A percentile compares a stretch with the other conserved stretches of the same genome.
phyloP scores from a whole-genome alignment of 2,888 invertebrate genomes.

The Scaptomyza cyrtandrae region DNA sequence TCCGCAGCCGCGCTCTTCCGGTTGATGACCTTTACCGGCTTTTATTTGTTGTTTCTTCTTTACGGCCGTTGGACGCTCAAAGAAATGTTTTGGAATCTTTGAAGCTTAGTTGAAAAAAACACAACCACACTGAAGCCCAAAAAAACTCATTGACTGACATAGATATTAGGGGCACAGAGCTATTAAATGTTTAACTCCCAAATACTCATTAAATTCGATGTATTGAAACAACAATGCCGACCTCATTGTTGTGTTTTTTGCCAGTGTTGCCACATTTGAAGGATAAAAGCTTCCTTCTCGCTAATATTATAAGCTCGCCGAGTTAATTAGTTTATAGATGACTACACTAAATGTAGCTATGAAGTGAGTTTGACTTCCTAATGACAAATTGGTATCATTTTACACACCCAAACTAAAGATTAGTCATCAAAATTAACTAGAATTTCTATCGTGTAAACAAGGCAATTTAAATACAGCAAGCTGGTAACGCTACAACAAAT shows the following conservation, averaged over 20 bases:
- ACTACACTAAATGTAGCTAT: too few species aligned
- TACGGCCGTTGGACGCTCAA: constrained; percentile 33
- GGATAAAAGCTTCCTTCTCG: too few species aligned
- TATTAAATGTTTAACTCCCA: constrained; percentile 50
- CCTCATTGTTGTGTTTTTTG: too few species aligned
- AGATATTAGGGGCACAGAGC: constrained; percentile 48
- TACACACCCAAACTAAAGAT: constrained; percentile 2
- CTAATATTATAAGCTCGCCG: too few species aligned
- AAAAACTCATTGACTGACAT: constrained; percentile 17
- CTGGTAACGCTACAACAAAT: background rate
- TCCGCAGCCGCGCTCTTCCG: constrained; percentile 74
- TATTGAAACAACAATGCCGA: too few species aligned
- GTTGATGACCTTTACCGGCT: constrained; percentile 84
- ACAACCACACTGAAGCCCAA: background rate
- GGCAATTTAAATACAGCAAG: constrained; percentile 14
- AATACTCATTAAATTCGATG: constrained; percentile 25
- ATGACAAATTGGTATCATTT: constrained; percentile 31
- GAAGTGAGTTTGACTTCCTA: constrained; percentile 18
- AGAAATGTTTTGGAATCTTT: constrained; percentile 28
- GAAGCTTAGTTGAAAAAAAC: constrained; percentile 1
- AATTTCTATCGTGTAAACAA: constrained; percentile 38
- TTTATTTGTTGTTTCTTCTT: constrained; percentile 66
- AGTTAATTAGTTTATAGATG: too few species aligned
- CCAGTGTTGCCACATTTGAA: too few species aligned
- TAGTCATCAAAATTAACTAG: constrained; percentile 42